phyloP scores from a whole-genome alignment of 92 coral and sea anemone species.

The Plumapathes pennacea region DNA sequence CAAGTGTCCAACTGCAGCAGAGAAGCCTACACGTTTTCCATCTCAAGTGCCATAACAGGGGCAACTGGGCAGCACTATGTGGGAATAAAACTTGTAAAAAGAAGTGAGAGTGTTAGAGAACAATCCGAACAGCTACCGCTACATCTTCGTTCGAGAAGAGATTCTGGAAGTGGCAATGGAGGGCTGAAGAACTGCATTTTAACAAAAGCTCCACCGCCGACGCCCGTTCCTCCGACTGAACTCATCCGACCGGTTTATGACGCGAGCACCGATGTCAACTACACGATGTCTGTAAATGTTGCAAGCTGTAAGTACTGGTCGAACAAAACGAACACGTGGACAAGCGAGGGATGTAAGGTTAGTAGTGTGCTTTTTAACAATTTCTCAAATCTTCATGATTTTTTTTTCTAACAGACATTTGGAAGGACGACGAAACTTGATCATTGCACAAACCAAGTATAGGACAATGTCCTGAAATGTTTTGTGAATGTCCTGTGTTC shows the following conservation, averaged over 20 bases:
- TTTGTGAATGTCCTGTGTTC: too few relatives aligned
- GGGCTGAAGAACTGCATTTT: constrained; percentile 55
- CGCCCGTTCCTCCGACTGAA: constrained; percentile 47
- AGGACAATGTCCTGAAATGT: too few relatives aligned
- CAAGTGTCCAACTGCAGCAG: constrained; percentile 26
- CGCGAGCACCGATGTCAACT: constrained; percentile 61
- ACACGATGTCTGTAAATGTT: constrained; percentile 59
- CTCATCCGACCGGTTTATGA: constrained; percentile 40
- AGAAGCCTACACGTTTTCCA: constrained; percentile 46
- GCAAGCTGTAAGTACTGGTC: constrained; percentile 75
- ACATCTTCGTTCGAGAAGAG: constrained; percentile 7
- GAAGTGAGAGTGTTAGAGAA: not conserved
- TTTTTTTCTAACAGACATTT: too few relatives aligned
- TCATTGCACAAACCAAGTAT: too few relatives aligned
- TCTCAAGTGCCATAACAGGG: constrained; percentile 64
- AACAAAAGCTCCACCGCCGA: constrained; percentile 67
- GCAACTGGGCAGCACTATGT: constrained; percentile 63
- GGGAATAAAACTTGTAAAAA: constrained; percentile 38
- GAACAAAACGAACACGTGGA: constrained; percentile 51
- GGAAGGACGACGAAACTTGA: too few relatives aligned
- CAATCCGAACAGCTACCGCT: constrained; percentile 3
- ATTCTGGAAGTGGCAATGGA: constrained; percentile 17
- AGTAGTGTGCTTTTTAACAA: too few relatives aligned
- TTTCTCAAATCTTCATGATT: too few relatives aligned
- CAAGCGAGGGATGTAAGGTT: constrained; percentile 75